Percentiles rank a stretch among this genome's conserved stretches.
These are phyloP conservation scores for Minunthozetes semirufus DNA, from an alignment of 2,888 invertebrate genomes.

Conservation along the genomic window DNA sequence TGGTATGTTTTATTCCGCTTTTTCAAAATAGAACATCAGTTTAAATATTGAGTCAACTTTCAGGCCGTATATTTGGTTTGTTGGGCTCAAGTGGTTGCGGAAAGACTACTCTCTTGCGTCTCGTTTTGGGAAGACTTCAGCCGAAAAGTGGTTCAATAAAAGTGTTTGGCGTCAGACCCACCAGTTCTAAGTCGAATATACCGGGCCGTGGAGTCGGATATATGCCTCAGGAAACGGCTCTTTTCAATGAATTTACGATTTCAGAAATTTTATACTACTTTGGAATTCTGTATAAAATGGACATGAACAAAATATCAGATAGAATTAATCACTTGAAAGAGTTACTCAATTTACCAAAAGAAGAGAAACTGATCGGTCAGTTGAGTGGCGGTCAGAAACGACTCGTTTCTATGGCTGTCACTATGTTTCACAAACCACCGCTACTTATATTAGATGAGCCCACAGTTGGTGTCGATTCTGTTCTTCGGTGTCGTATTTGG, in stretches of 20 bases:
- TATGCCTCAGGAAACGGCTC: conserved; percentile 36
- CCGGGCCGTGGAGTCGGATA: conserved; percentile 35
- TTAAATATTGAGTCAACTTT: too few species aligned
- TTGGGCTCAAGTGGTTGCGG: conserved; percentile 24
- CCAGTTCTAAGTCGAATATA: conserved; percentile 12
- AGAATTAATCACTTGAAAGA: conserved; percentile 17
- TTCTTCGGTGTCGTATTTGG: conserved; percentile 52
- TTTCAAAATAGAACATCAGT: neutral
- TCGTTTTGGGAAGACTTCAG: conserved; percentile 6
- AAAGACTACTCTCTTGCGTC: conserved; percentile 10
- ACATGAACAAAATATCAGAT: neutral
- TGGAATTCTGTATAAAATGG: conserved; percentile 23
- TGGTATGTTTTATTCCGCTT: neutral
- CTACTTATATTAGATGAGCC: conserved; percentile 85
- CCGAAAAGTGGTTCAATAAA: conserved; percentile 1
- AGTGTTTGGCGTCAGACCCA: conserved; percentile 2
- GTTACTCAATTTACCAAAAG: conserved; percentile 27
- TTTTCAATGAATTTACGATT: conserved; percentile 36
- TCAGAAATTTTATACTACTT: conserved; percentile 32
- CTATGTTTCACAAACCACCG: conserved; percentile 85
- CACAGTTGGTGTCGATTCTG: conserved; percentile 84
- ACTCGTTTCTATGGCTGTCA: conserved; percentile 82
- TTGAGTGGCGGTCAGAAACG: conserved; percentile 77
- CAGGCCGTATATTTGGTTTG: conserved; percentile 13
- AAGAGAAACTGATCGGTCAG: neutral